These are phyloP conservation scores for Poeciliopsis prolifica DNA, from an alignment of 2,113 vertebrate genomes.

Conservation along the genomic window DNA sequence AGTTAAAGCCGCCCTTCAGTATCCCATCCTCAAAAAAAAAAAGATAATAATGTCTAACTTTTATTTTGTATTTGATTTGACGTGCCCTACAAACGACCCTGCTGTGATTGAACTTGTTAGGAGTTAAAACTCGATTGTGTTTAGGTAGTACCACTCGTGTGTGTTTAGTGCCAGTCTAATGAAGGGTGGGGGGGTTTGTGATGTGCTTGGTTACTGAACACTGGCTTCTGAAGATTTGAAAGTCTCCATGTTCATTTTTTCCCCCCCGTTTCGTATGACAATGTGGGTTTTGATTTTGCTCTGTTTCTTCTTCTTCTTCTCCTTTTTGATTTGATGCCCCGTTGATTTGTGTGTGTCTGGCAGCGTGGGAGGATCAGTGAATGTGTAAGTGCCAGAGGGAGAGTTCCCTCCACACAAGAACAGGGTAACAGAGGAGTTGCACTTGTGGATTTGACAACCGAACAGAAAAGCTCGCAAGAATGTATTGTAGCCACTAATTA, in stretches of 20 bases:
- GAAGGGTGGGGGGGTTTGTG: conserved; percentile 37
- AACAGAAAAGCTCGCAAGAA: conserved; percentile 48
- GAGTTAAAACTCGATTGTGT: conserved; percentile 36
- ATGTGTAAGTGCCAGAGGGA: conserved; percentile 70
- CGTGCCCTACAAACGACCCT: conserved; percentile 38
- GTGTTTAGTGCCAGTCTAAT: conserved; percentile 60
- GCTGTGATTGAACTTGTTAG: conserved; percentile 49
- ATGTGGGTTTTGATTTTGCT: conserved; percentile 49
- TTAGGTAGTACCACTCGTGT: conserved; percentile 71
- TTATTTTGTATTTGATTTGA: conserved; percentile 17
- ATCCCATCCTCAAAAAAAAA: conserved; percentile 11
- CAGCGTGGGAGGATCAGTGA: conserved; percentile 50
- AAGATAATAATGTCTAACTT: background rate
- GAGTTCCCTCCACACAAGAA: conserved; percentile 57
- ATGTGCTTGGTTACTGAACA: conserved; percentile 70
- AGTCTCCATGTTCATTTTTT: conserved; percentile 35
- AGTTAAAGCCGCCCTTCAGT: background rate
- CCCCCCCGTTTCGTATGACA: conserved; percentile 41
- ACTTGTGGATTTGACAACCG: conserved; percentile 42
- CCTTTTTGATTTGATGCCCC: conserved; percentile 35
- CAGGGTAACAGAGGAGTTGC: conserved; percentile 63
- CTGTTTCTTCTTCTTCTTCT: background rate
- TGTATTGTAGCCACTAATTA: conserved; percentile 21
- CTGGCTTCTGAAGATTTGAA: conserved; percentile 48
- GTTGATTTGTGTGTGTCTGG: conserved; percentile 59